Evolutionary conservation across 2,113 vertebrate genomes (phyloP).

Genomic region (Myrmophylax atrothorax): DNA sequence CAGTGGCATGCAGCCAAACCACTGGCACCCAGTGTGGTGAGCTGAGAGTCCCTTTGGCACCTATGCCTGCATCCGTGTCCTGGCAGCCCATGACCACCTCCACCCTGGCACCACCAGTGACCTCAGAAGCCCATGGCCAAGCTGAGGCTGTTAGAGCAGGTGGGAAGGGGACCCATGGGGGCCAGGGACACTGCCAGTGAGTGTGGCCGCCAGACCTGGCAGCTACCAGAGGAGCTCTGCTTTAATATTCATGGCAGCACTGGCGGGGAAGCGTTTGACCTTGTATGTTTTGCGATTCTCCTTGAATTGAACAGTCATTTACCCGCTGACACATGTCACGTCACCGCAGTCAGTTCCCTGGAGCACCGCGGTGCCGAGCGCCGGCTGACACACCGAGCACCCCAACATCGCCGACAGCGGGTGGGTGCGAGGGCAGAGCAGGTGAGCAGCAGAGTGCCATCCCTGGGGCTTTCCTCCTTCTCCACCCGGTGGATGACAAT

Average conservation of each 20-base stretch:
- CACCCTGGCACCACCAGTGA: not conserved
- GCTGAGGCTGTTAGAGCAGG: not conserved
- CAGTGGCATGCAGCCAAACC: not conserved
- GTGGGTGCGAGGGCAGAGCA: accelerated
- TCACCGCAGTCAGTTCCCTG: slow-evolving; percentile 25
- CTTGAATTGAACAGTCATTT: slow-evolving; percentile 74
- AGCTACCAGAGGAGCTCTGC: not conserved
- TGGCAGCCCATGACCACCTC: not conserved
- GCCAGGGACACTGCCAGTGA: accelerated
- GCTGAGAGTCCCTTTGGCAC: not conserved
- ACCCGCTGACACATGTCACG: slow-evolving; percentile 72
- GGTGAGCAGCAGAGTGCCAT: not conserved
- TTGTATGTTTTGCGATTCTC: slow-evolving; percentile 71
- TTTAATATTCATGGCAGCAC: slow-evolving; percentile 71
- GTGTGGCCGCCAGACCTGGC: not conserved
- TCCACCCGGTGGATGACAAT: accelerated
- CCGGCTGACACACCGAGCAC: not conserved
- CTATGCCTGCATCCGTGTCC: accelerated
- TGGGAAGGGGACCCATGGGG: not conserved
- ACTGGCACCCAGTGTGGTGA: accelerated
- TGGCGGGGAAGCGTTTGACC: slow-evolving; percentile 69
- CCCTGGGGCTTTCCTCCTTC: not conserved
- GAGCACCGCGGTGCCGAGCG: slow-evolving; percentile 30
- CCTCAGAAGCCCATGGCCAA: not conserved
- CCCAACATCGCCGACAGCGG: not conserved